Evolutionary conservation across 2,113 vertebrate species (phyloP).

Genomic region (Apodemus speciosus): DNA sequence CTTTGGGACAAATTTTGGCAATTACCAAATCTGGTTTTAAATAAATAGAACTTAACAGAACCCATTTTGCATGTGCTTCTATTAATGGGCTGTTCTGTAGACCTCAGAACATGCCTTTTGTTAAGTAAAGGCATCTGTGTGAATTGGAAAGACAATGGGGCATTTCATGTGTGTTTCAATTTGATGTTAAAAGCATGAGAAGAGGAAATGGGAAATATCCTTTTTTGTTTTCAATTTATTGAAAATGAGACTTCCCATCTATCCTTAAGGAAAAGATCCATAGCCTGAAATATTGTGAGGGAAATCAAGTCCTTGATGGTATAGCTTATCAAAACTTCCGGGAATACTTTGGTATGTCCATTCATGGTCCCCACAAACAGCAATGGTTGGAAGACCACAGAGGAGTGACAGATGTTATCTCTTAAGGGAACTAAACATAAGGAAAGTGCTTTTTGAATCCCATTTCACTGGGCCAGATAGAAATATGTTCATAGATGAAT

Average conservation of each 20-base stretch:
- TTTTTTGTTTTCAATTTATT: background rate
- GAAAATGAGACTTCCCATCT: background rate
- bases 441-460: background rate
- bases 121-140: slow-evolving; percentile 20
- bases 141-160: background rate
- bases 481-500: background rate
- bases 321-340: background rate
- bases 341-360: background rate
- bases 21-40: slow-evolving; percentile 53
- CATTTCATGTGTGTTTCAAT: background rate
- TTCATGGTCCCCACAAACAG: background rate
- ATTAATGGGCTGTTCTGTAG: background rate
- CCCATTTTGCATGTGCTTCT: background rate
- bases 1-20: background rate
- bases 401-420: background rate
- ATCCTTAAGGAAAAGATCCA: background rate
- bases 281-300: background rate
- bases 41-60: slow-evolving; percentile 47
- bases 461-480: background rate
- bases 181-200: background rate
- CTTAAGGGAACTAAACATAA: background rate
- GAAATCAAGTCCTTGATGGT: background rate
- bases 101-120: background rate
- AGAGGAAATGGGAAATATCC: background rate
- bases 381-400: background rate